Evolutionary conservation across 2,888 invertebrate species (phyloP).

Genomic region (Andrena bucephala): DNA sequence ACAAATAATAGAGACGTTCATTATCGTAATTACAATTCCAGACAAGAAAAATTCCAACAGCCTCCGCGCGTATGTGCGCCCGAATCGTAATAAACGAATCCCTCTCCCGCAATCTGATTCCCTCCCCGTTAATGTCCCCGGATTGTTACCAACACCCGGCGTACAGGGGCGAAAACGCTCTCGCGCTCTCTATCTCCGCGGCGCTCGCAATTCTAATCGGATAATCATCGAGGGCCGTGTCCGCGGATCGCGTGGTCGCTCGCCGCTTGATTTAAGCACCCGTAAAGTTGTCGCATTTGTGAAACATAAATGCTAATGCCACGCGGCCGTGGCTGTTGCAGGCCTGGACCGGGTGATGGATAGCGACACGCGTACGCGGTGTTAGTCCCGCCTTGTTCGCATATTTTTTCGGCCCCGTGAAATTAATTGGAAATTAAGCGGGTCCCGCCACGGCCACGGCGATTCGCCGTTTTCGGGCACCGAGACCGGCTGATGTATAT

Average conservation of each 20-base stretch:
- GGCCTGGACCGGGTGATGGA: constrained; percentile 69
- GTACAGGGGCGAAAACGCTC: not conserved
- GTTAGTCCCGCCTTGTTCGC: constrained; percentile 78
- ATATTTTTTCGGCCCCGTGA: constrained; percentile 70
- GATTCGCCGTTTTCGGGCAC: constrained; percentile 56
- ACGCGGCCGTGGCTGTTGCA: constrained; percentile 35
- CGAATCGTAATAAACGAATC: not conserved
- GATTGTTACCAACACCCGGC: no score
- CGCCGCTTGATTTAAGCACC: constrained; percentile 68
- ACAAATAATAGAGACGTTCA: constrained; percentile 11
- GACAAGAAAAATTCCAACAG: not conserved
- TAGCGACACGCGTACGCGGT: constrained; percentile 72
- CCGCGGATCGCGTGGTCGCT: constrained; percentile 9
- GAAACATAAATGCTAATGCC: constrained; percentile 76
- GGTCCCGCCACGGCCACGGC: constrained; percentile 47
- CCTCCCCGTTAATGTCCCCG: not conserved
- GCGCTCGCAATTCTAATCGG: not conserved
- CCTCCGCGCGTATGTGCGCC: not conserved
- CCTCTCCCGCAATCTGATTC: not conserved
- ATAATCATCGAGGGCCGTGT: constrained; percentile 4
- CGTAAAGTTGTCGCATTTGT: constrained; percentile 70
- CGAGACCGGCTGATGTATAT: constrained; percentile 48
- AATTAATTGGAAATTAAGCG: constrained; percentile 81
- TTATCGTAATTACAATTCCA: not conserved
- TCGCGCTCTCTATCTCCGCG: not conserved